Percentiles rank a stretch among this genome's conserved stretches.
Conservation (phyloP, 2,113 vertebrate genomes). For the Sapayoa aenigma region DNA sequence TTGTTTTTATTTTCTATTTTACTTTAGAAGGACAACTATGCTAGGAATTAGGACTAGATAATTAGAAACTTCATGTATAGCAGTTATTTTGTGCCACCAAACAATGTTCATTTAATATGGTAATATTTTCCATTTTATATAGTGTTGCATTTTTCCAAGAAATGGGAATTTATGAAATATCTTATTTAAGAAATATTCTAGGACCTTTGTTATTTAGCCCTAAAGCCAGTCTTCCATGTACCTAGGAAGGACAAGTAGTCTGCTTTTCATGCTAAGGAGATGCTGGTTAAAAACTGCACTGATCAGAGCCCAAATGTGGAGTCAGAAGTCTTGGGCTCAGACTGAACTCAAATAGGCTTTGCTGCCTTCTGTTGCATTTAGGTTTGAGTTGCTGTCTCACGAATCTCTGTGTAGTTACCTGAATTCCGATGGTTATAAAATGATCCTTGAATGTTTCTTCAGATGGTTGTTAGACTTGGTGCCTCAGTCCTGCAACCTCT, state of each 20-base stretch:
- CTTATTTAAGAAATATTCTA: neutral
- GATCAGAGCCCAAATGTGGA: neutral
- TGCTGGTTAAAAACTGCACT: neutral
- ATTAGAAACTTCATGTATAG: neutral
- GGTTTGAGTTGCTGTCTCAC: neutral
- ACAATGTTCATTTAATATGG: neutral
- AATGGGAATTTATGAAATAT: neutral
- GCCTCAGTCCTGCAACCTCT: neutral
- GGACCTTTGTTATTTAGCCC: neutral
- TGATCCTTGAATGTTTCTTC: neutral
- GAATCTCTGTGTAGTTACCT: neutral
- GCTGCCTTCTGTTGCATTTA: neutral
- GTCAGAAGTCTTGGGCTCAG: neutral
- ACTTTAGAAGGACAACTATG: neutral
- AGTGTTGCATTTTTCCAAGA: neutral
- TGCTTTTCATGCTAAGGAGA: neutral
- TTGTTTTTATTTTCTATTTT: neutral
- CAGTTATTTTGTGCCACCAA: neutral
- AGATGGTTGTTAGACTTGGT: neutral
- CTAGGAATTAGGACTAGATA: neutral
- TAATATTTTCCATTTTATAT: neutral
- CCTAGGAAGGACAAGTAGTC: neutral
- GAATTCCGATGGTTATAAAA: neutral
- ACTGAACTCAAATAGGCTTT: accelerated
- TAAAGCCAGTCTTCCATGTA: neutral